phyloP scores from a whole-genome alignment of 2,113 vertebrate genomes.

The Murina feae region DNA sequence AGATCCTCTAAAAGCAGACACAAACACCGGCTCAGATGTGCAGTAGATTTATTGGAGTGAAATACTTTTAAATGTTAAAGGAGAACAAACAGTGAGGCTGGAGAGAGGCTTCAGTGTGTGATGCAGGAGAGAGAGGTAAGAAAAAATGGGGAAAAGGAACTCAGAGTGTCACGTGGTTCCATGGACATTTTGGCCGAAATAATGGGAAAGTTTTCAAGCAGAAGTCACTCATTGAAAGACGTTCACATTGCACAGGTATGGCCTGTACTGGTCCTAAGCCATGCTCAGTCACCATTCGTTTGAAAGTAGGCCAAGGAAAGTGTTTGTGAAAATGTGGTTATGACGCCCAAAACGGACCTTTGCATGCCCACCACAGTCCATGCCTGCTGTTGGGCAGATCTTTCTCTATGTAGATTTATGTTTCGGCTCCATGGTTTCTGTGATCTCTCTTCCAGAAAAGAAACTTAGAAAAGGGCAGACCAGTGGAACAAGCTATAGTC shows the following conservation, averaged over 20 bases:
- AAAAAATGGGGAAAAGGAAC: neutral
- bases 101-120: neutral
- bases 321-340: neutral
- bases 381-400: neutral
- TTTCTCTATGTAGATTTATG: neutral
- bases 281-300: neutral
- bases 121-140: neutral
- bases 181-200: neutral
- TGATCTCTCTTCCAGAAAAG: neutral
- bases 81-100: neutral
- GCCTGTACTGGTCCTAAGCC: too few species aligned
- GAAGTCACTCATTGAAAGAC: neutral
- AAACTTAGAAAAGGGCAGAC: neutral
- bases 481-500: neutral
- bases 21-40: neutral
- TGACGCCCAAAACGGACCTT: rapidly evolving
- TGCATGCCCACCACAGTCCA: too few species aligned
- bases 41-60: neutral
- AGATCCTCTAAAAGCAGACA: neutral
- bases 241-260: neutral
- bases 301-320: neutral
- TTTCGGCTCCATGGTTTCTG: neutral
- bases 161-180: neutral
- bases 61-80: neutral
- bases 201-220: neutral